A percentile compares a stretch with the other conserved stretches of the same genome.
Evolutionary conservation across 2,888 invertebrate species (phyloP).

Genomic region (Rhorus exstirpatorius): DNA sequence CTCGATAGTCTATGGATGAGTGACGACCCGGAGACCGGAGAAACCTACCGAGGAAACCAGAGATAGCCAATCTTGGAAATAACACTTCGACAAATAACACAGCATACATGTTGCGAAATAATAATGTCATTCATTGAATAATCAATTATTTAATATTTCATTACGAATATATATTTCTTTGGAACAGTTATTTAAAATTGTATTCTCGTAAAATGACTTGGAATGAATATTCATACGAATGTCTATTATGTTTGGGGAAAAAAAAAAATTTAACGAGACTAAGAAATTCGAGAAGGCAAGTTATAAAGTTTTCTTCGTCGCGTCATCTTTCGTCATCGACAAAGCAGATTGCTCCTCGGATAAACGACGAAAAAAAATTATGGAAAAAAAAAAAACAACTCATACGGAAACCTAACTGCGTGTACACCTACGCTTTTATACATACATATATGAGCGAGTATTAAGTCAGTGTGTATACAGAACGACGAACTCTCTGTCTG

Average conservation of each 20-base stretch:
- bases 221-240: not conserved
- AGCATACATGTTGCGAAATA: not conserved
- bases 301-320: not conserved
- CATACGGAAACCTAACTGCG: conserved; percentile 13
- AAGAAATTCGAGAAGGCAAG: not conserved
- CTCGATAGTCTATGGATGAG: conserved; percentile 72
- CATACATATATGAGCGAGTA: conserved; percentile 5
- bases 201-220: not conserved
- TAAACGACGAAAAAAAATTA: not conserved
- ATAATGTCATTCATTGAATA: not conserved
- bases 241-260: too few species aligned
- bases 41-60: conserved; percentile 10
- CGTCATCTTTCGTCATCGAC: conserved; percentile 2
- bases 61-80: not conserved
- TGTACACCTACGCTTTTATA: conserved; percentile 5
- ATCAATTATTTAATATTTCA: not conserved
- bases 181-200: not conserved
- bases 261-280: not conserved
- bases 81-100: not conserved
- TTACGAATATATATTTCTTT: too few species aligned
- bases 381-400: not conserved
- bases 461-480: conserved; percentile 50
- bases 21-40: conserved; percentile 51
- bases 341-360: conserved; percentile 6
- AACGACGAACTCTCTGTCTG: conserved; percentile 61